phyloP scores from a whole-genome alignment of 1,140 invertebrate species.

The Trichonephila clavata region DNA sequence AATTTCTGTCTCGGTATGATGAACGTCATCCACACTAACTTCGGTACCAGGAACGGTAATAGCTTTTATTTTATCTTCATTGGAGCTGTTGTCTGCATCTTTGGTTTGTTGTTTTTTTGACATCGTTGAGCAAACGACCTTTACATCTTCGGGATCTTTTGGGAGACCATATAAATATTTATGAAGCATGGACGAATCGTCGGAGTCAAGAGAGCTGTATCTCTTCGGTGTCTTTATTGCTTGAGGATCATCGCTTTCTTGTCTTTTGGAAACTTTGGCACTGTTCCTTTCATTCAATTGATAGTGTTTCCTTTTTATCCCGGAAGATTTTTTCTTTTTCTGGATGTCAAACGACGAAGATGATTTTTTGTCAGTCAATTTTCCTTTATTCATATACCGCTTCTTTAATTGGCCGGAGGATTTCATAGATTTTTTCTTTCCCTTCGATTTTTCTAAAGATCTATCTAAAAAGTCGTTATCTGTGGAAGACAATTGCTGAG shows the following conservation, averaged over 20 bases:
- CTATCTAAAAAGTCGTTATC: background rate
- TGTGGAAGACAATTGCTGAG: background rate
- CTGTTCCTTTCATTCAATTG: background rate
- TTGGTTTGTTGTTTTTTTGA: background rate
- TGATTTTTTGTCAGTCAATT: background rate
- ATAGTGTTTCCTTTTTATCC: background rate
- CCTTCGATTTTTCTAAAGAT: background rate
- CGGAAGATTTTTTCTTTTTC: too few species aligned
- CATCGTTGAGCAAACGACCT: background rate
- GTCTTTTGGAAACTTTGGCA: background rate
- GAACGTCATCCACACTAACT: too few species aligned
- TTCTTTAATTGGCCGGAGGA: background rate
- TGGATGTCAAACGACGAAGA: background rate
- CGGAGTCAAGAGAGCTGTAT: background rate
- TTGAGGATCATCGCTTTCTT: background rate
- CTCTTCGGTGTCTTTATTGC: background rate
- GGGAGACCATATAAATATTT: slow-evolving; percentile 18
- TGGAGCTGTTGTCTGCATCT: background rate
- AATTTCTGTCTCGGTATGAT: too few species aligned
- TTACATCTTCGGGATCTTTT: background rate
- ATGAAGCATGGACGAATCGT: background rate
- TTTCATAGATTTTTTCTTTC: background rate
- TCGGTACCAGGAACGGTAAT: too few species aligned
- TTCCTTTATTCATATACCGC: background rate
- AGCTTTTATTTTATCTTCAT: background rate